phyloP scores from a whole-genome alignment of 2,113 vertebrate species.

The Connochaetes taurinus region DNA sequence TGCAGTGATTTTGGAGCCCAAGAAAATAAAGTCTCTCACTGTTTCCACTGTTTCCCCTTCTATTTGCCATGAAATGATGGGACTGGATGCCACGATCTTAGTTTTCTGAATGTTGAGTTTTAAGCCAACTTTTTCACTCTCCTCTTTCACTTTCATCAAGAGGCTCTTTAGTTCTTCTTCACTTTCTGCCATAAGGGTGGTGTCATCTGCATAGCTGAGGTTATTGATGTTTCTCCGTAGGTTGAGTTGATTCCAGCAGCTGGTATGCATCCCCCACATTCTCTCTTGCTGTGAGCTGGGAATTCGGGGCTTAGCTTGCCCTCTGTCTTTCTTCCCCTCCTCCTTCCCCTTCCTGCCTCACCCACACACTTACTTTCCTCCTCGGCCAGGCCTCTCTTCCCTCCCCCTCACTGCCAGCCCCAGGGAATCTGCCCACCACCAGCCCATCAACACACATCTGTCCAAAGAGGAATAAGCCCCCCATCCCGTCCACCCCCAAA shows the following conservation, averaged over 20 bases:
- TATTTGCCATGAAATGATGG: background rate
- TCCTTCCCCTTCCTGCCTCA: background rate
- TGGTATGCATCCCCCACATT: too few relatives aligned
- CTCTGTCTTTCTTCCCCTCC: background rate
- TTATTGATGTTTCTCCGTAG: background rate
- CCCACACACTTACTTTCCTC: background rate
- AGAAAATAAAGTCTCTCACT: background rate
- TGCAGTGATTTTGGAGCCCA: background rate
- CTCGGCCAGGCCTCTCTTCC: fast-evolving
- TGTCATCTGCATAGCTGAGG: background rate
- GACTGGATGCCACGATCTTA: background rate
- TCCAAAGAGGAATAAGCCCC: background rate
- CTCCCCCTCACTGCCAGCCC: background rate
- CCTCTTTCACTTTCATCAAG: background rate
- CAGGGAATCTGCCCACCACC: background rate
- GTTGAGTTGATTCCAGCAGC: background rate
- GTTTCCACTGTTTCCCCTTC: background rate
- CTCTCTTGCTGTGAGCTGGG: background rate
- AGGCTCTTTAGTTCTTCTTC: background rate
- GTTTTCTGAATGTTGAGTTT: background rate
- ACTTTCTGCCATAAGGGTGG: background rate
- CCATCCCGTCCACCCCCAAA: fast-evolving
- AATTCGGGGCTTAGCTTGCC: background rate
- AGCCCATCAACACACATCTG: background rate
- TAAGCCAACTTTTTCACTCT: background rate